phyloP scores from a whole-genome alignment of 1,140 invertebrate genomes.

The Drosophila subpulchrella region DNA sequence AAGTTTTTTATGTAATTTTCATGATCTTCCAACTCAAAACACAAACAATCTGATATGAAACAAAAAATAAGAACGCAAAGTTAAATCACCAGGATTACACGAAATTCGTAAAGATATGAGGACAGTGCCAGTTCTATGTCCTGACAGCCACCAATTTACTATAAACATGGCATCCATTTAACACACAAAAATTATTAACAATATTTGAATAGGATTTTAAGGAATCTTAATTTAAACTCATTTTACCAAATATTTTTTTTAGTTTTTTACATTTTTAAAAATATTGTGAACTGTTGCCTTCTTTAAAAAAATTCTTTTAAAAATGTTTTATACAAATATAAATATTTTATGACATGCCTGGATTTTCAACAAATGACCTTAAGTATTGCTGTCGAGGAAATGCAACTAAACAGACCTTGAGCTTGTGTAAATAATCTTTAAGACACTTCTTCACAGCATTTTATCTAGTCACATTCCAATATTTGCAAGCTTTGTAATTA shows the following conservation, averaged over 20 bases:
- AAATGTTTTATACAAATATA: too few relatives aligned
- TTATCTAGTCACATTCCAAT: background rate
- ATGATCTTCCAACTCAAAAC: constrained; percentile 6
- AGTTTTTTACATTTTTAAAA: too few relatives aligned
- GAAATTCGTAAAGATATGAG: constrained; percentile 61
- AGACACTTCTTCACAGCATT: background rate
- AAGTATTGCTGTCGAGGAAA: background rate
- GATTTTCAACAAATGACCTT: background rate
- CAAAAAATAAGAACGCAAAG: constrained; percentile 32
- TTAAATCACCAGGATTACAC: constrained; percentile 71
- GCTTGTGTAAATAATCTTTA: background rate
- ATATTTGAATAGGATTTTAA: too few relatives aligned
- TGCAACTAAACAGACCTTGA: background rate
- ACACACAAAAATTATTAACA: background rate
- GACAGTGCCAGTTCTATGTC: constrained; percentile 3
- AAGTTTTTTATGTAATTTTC: constrained; percentile 19
- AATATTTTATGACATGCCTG: too few relatives aligned
- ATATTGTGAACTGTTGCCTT: too few relatives aligned
- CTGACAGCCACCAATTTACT: constrained; percentile 5
- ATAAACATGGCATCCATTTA: background rate
- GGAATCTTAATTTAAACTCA: too few relatives aligned
- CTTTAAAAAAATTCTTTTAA: too few relatives aligned
- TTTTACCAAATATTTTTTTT: background rate
- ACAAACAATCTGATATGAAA: constrained; percentile 10
- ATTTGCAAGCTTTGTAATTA: background rate